Evolutionary conservation across 2,797 vertebrate genomes (phyloP).

Genomic region (Carduelis carduelis): DNA sequence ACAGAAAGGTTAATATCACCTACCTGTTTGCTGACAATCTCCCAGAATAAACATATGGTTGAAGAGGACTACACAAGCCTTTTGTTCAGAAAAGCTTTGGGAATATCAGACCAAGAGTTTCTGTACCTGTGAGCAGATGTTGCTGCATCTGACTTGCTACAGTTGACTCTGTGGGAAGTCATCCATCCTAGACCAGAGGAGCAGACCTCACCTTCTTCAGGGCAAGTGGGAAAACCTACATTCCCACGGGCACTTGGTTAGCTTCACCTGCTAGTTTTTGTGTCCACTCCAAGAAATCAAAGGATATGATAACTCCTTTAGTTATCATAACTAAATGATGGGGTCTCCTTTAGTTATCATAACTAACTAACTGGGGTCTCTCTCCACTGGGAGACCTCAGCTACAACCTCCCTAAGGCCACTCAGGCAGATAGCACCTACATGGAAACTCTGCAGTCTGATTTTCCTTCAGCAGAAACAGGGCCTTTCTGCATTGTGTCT

Average conservation of each 20-base stretch:
- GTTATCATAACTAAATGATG: too few species aligned
- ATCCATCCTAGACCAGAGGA: neutral
- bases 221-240: neutral
- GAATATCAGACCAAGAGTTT: neutral
- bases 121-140: neutral
- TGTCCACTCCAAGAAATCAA: neutral
- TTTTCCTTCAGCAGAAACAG: neutral
- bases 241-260: neutral
- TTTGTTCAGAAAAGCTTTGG: neutral
- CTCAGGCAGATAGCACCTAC: neutral
- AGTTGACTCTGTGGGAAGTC: neutral
- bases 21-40: neutral
- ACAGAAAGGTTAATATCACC: neutral
- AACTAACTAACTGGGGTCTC: too few species aligned
- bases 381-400: neutral
- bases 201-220: neutral
- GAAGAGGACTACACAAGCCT: neutral
- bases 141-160: neutral
- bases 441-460: neutral
- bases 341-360: too few species aligned
- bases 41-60: fast-evolving
- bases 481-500: neutral
- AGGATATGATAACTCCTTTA: neutral
- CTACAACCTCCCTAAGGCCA: neutral
- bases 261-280: neutral